Conservation (phyloP, 2,113 vertebrate species). For the Toxotes chatareus region DNA sequence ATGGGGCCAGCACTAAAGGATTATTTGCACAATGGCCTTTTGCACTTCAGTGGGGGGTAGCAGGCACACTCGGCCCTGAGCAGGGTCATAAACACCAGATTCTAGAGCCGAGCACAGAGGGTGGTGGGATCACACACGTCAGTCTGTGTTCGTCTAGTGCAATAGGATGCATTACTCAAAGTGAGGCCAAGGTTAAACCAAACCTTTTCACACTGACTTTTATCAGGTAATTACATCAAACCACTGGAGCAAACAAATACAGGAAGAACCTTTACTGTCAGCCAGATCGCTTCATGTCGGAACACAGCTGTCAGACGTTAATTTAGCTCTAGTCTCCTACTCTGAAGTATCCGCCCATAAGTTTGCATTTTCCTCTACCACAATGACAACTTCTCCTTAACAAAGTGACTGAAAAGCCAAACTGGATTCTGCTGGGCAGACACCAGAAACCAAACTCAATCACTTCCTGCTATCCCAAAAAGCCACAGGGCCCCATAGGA, state of each 20-base stretch:
- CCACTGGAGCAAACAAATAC: background rate
- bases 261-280: background rate
- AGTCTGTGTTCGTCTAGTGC: background rate
- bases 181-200: conserved; percentile 22
- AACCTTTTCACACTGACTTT: conserved; percentile 5
- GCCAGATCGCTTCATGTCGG: background rate
- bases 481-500: conserved; percentile 70
- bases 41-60: conserved; percentile 54
- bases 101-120: conserved; percentile 37
- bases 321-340: conserved; percentile 9
- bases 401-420: conserved; percentile 21
- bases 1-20: conserved; percentile 58
- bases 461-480: conserved; percentile 73
- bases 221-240: conserved; percentile 3
- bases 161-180: background rate
- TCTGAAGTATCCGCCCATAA: conserved; percentile 30
- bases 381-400: conserved; percentile 53
- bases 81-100: conserved; percentile 63
- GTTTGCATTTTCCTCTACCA: conserved; percentile 42
- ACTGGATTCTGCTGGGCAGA: conserved; percentile 33
- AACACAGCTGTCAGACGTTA: conserved; percentile 8
- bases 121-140: conserved; percentile 12
- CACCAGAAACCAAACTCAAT: conserved; percentile 36
- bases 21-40: conserved; percentile 73
- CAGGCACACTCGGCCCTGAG: conserved; percentile 34